A percentile compares a stretch with the other conserved stretches of the same genome.
Conservation (phyloP, 2,888 invertebrate species). For the Andrena flavipes region DNA sequence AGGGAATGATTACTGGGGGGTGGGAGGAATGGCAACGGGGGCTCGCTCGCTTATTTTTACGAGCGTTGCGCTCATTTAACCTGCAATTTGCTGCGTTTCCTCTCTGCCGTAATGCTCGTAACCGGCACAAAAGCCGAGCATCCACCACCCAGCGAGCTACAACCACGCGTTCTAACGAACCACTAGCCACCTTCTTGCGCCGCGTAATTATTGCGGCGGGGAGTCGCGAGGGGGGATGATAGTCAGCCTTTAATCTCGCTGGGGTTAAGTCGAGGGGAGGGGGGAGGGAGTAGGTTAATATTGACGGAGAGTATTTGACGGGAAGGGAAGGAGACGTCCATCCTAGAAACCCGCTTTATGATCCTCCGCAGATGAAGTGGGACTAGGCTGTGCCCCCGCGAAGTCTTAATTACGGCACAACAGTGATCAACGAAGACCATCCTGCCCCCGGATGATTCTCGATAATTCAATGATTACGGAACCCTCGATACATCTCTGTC, state of each 20-base stretch:
- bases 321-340: too few relatives aligned
- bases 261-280: too few relatives aligned
- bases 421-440: slow-evolving; percentile 5
- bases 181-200: background rate
- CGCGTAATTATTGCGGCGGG: background rate
- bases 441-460: slow-evolving; percentile 27
- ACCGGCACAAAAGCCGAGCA: background rate
- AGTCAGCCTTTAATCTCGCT: too few relatives aligned
- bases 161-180: background rate
- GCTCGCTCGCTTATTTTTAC: slow-evolving; percentile 31
- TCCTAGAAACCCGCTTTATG: too few relatives aligned
- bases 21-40: background rate
- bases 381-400: background rate
- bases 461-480: slow-evolving; percentile 48
- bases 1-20: slow-evolving; percentile 24
- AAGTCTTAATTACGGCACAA: background rate
- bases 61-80: slow-evolving; percentile 28
- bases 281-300: too few relatives aligned
- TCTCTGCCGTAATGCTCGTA: background rate
- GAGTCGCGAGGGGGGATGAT: too few relatives aligned
- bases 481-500: slow-evolving; percentile 44
- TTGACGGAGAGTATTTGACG: too few relatives aligned
- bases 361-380: background rate
- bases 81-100: slow-evolving; percentile 29
- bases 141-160: background rate